Evolutionary conservation across 2,113 vertebrate species (phyloP), one percentile per base, ranked within the genome.

Genomic region (Lates calcarifer): DNA sequence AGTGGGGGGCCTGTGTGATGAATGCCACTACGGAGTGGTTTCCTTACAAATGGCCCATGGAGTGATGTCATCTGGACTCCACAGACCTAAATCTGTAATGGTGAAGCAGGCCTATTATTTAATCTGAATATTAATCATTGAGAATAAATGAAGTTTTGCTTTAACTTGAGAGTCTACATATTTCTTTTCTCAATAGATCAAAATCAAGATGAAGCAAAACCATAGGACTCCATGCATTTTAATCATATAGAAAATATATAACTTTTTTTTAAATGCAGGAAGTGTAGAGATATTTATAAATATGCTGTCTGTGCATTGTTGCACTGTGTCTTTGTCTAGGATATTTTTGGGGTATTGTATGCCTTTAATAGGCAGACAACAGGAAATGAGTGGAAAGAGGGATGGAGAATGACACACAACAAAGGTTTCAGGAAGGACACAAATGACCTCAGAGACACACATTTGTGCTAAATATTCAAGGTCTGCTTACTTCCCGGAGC

Each of bases 311-410:
- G 65, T 18, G 13, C 35, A 28, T 26, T 41, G 62, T 74, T 70
- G 45, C 20, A 26, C 5, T 45, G 22, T 57, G 22, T 41, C 60
- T 49, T 73, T 74, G 29, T 61, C 29, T 29, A 53, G 61, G 45
- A 11, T 49, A 11, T 57, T 85, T 66, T 67, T 14, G 56, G 28
- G 35, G 33, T 39, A 82, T 81, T 82, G 79, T 86, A 35, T 45
- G 51, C 62, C 45, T 60, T 70, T 77, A 77, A 77, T 81, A 77
- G 73, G 62, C 39, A 24, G 74, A 81, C 62, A 51, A 64, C 79
- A 86, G 84, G 74, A 82, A 78, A 78, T 78, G 49, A 74, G 57
- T 20, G 31, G 31, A 35, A 53, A 51, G 57, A 70, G n/a, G 62
- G 70, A 82, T 41, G 39, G 24, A 67, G 31, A 62, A 68, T 53